phyloP scores from a whole-genome alignment of 2,888 invertebrate species.

The Capitulum mitella region DNA sequence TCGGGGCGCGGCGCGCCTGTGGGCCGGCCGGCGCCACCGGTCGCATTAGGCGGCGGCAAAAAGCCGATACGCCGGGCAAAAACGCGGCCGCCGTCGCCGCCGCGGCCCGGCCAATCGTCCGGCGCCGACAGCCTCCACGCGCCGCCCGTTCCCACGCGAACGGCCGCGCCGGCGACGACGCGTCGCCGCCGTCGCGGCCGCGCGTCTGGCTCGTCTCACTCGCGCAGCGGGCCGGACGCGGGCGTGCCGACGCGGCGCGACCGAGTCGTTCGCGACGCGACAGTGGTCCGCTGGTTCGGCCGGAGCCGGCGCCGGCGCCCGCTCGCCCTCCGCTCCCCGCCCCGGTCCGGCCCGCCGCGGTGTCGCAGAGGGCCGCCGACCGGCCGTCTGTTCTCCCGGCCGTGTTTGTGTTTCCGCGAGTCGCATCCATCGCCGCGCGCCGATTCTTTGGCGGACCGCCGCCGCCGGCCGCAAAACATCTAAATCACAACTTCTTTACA shows the following conservation, averaged over 20 bases:
- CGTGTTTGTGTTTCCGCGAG: slow-evolving; percentile 1
- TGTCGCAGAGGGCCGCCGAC: background rate
- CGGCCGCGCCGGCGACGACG: background rate
- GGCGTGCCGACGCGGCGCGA: background rate
- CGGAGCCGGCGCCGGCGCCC: background rate
- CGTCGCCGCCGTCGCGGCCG: background rate
- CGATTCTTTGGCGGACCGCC: background rate
- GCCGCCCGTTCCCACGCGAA: background rate
- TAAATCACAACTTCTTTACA: slow-evolving; percentile 10
- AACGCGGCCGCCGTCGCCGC: background rate
- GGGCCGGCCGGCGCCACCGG: background rate
- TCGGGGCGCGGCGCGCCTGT: background rate
- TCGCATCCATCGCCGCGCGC: slow-evolving; percentile 1
- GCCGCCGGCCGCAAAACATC: background rate
- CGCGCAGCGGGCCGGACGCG: too few relatives aligned
- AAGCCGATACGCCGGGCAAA: background rate
- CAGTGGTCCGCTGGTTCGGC: background rate
- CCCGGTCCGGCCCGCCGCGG: background rate
- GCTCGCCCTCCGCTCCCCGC: too few relatives aligned
- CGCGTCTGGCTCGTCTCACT: slow-evolving; percentile 3
- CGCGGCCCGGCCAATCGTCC: background rate
- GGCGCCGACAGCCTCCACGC: background rate
- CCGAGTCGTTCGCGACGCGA: background rate
- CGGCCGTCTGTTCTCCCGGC: background rate
- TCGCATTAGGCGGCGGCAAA: slow-evolving; percentile 7